Evolutionary conservation across 64 coral and sea anemone genomes (phyloP).

Genomic region (Anthopleura sola): DNA sequence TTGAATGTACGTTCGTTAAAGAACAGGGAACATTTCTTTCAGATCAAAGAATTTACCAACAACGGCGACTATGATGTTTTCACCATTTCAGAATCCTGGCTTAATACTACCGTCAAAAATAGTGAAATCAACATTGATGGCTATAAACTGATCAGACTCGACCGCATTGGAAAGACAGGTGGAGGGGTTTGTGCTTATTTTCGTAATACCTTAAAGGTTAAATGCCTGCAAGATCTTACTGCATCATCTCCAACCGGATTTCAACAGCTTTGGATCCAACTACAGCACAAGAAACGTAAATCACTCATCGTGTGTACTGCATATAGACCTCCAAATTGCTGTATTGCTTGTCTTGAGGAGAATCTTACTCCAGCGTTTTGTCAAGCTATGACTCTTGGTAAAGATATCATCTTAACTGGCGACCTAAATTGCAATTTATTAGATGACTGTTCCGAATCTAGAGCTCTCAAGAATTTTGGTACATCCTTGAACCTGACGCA

Average conservation of each 20-base stretch:
- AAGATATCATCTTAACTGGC: conserved; percentile 37
- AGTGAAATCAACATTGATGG: background rate
- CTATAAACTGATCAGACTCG: background rate
- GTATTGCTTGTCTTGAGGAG: conserved; percentile 17
- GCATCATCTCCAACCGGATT: background rate
- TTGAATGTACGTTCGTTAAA: too few relatives aligned
- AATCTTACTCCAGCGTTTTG: conserved; percentile 27
- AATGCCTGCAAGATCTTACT: background rate
- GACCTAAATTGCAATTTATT: conserved; percentile 43
- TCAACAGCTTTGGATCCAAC: background rate
- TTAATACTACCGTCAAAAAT: background rate
- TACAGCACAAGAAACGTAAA: conserved; percentile 35
- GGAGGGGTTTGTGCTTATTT: background rate
- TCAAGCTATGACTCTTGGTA: conserved; percentile 24
- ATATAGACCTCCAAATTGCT: conserved; percentile 37
- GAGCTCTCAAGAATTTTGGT: background rate
- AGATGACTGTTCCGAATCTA: background rate
- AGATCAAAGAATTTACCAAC: too few relatives aligned
- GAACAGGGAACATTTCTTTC: too few relatives aligned
- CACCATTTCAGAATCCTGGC: background rate
- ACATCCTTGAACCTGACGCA: background rate
- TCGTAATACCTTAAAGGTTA: background rate
- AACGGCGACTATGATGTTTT: background rate
- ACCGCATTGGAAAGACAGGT: background rate
- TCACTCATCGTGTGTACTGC: background rate